Percentiles rank a stretch among this genome's conserved stretches.
phyloP scores from a whole-genome alignment of 2,888 invertebrate genomes.

The Plebejus anna region DNA sequence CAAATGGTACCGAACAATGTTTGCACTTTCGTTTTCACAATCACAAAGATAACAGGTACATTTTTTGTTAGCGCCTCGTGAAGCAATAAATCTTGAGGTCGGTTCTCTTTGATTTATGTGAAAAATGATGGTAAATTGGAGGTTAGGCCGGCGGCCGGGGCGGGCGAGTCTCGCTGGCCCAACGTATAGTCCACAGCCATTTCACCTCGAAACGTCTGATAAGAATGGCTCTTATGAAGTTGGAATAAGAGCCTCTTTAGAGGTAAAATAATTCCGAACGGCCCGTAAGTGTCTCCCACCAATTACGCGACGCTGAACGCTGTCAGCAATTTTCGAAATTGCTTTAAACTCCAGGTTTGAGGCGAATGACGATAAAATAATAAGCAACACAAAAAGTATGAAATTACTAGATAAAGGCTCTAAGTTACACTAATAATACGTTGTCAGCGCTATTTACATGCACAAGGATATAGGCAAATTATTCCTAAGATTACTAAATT shows the following conservation, averaged over 20 bases:
- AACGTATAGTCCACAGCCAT: not conserved
- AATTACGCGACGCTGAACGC: constrained; percentile 50
- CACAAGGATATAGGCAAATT: constrained; percentile 23
- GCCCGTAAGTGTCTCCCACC: constrained; percentile 52
- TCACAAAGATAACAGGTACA: constrained; percentile 53
- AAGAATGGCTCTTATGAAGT: not conserved
- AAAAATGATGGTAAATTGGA: constrained; percentile 79
- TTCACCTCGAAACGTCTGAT: not conserved
- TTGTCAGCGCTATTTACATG: constrained; percentile 27
- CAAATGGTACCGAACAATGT: constrained; percentile 34
- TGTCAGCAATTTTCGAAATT: constrained; percentile 46
- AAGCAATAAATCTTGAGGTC: constrained; percentile 71
- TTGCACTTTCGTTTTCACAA: constrained; percentile 62
- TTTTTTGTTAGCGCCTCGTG: constrained; percentile 48
- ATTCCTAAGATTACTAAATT: constrained; percentile 13
- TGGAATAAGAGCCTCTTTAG: not conserved
- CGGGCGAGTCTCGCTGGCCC: constrained; percentile 37
- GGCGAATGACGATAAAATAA: constrained; percentile 29
- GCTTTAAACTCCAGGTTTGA: constrained; percentile 35
- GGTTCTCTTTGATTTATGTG: constrained; percentile 78
- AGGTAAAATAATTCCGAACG: constrained; percentile 34
- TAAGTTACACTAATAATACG: constrained; percentile 28
- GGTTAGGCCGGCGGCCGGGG: constrained; percentile 61
- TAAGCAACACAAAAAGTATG: constrained; percentile 26
- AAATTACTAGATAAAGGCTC: constrained; percentile 28